These are phyloP conservation scores for Nanorana parkeri DNA, from an alignment of 2,113 vertebrate genomes.

Conservation along the genomic window DNA sequence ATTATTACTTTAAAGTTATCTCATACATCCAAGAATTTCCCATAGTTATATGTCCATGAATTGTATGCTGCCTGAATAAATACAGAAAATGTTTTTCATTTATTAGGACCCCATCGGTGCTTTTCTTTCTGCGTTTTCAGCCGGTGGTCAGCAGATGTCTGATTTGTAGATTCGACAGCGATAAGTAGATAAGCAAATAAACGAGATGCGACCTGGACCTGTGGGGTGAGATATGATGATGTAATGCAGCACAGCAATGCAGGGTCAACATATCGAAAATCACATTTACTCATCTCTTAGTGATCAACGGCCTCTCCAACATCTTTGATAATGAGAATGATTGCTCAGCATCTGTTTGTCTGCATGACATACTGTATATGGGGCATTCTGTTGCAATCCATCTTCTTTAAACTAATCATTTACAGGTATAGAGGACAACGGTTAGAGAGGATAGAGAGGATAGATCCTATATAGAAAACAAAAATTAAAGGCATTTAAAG, in stretches of 20 bases:
- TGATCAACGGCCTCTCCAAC: conserved; percentile 15
- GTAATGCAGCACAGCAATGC: neutral
- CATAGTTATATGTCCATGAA: neutral
- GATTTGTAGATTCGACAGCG: neutral
- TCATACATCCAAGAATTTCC: neutral
- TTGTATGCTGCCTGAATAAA: conserved; percentile 1
- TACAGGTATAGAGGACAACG: conserved; percentile 24
- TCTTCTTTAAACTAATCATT: conserved; percentile 21
- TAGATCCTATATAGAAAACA: neutral
- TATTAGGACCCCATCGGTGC: too few relatives aligned
- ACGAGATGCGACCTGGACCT: neutral
- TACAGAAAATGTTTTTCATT: conserved; percentile 11
- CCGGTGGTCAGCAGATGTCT: conserved; percentile 26
- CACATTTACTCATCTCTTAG: neutral
- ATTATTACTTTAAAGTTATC: too few relatives aligned
- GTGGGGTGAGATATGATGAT: neutral
- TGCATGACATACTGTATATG: conserved; percentile 10
- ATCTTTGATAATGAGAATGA: neutral
- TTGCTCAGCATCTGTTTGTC: conserved; percentile 14
- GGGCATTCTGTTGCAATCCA: neutral
- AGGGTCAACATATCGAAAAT: neutral
- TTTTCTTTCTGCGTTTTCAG: neutral
- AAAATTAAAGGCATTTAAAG: neutral
- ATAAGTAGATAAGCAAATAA: conserved; percentile 17
- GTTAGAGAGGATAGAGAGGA: conserved; percentile 1